phyloP scores from a whole-genome alignment of 2,113 vertebrate species.

The Leiothrix lutea region DNA sequence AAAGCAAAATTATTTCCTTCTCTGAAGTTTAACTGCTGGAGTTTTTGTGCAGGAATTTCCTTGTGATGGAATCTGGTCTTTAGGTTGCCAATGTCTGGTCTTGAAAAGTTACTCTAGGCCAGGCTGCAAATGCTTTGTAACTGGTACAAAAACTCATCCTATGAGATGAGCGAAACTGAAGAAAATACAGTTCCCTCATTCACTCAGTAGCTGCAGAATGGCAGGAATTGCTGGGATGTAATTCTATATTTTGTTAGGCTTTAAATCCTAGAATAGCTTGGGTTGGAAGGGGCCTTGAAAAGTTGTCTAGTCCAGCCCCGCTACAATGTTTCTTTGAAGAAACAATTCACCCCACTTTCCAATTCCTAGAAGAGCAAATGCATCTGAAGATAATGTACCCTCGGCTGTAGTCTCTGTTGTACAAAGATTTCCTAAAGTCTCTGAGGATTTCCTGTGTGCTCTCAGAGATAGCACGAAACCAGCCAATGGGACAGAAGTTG shows the following conservation, averaged over 20 bases:
- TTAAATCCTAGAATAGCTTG: not conserved
- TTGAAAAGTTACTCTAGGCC: not conserved
- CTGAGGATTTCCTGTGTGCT: not conserved
- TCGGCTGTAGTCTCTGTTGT: not conserved
- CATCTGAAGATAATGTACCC: not conserved
- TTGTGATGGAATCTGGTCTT: not conserved
- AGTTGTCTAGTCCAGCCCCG: not conserved
- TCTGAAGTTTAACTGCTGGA: not conserved
- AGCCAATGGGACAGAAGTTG: not conserved
- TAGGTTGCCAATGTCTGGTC: not conserved
- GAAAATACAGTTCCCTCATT: not conserved
- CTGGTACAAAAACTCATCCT: not conserved
- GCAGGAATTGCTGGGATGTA: not conserved
- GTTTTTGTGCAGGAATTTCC: not conserved
- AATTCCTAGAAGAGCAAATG: not conserved
- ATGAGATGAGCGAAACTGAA: not conserved
- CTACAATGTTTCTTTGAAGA: not conserved
- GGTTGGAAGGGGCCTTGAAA: not conserved
- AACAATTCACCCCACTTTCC: not conserved
- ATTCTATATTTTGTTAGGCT: not conserved
- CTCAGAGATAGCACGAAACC: not conserved
- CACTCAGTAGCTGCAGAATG: not conserved
- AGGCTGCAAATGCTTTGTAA: not conserved
- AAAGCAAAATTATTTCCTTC: not conserved
- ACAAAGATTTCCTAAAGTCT: not conserved